Conservation (phyloP, 2,113 vertebrate species). For the Hypomesus transpacificus region DNA sequence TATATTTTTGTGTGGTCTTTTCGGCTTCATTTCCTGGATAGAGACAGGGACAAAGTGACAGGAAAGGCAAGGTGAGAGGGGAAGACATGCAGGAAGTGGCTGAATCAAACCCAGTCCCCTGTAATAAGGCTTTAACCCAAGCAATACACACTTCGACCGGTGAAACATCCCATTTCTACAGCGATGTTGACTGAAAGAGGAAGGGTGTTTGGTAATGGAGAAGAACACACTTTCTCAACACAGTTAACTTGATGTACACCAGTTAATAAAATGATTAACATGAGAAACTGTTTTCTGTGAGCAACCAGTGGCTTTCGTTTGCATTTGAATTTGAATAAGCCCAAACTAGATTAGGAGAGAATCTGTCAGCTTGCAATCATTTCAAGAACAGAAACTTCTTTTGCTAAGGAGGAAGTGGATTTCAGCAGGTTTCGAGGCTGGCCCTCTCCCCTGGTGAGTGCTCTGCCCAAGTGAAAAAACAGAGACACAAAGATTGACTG, state of each 20-base stretch:
- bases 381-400: constrained; percentile 34
- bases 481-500: constrained; percentile 52
- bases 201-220: background rate
- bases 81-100: too few species aligned
- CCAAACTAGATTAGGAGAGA: background rate
- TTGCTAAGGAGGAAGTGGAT: constrained; percentile 28
- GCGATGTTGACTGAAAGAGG: background rate
- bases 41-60: too few species aligned
- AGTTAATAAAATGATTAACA: background rate
- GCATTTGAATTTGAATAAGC: constrained; percentile 5
- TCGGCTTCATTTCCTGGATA: too few species aligned
- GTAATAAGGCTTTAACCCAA: too few species aligned
- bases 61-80: too few species aligned
- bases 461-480: constrained; percentile 51
- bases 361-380: constrained; percentile 13
- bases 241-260: background rate
- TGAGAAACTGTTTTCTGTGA: background rate
- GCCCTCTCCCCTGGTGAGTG: constrained; percentile 16
- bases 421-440: constrained; percentile 26
- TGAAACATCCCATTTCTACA: background rate
- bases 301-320: background rate
- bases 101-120: too few species aligned
- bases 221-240: background rate
- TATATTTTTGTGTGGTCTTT: too few species aligned
- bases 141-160: too few species aligned